Conservation (phyloP, 2,888 invertebrate species). For the Abrostola triplasia region DNA sequence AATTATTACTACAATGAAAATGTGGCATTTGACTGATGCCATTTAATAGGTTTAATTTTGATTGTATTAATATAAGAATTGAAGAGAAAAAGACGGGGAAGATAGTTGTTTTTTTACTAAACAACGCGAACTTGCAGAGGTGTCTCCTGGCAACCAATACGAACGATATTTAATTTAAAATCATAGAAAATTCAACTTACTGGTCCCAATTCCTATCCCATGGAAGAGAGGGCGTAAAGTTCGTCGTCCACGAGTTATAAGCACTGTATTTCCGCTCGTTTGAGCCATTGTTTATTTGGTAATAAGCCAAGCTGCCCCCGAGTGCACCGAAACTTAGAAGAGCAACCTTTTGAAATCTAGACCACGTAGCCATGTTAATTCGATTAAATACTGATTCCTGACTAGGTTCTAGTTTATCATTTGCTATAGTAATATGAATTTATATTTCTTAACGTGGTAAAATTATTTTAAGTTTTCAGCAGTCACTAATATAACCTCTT, state of each 20-base stretch:
- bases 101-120: not conserved
- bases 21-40: too few relatives aligned
- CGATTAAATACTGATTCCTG: constrained; percentile 15
- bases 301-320: constrained; percentile 90
- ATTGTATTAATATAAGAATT: too few relatives aligned
- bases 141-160: too few relatives aligned
- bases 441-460: constrained; percentile 14
- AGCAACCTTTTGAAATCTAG: constrained; percentile 88
- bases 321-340: constrained; percentile 90
- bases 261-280: constrained; percentile 83
- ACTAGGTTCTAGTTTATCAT: constrained; percentile 24
- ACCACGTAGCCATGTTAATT: constrained; percentile 85
- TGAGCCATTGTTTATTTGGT: constrained; percentile 82
- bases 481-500: constrained; percentile 42
- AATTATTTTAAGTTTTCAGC: constrained; percentile 16
- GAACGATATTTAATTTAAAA: too few relatives aligned
- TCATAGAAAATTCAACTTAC: constrained; percentile 80
- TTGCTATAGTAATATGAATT: constrained; percentile 10
- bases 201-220: constrained; percentile 98
- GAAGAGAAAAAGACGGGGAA: too few relatives aligned
- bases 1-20: too few relatives aligned
- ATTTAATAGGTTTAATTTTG: too few relatives aligned
- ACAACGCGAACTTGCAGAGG: too few relatives aligned
- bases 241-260: constrained; percentile 91
- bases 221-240: constrained; percentile 89